These are phyloP conservation scores for Chroicocephalus ridibundus DNA, from an alignment of 2,113 vertebrate genomes.

Conservation along the genomic window DNA sequence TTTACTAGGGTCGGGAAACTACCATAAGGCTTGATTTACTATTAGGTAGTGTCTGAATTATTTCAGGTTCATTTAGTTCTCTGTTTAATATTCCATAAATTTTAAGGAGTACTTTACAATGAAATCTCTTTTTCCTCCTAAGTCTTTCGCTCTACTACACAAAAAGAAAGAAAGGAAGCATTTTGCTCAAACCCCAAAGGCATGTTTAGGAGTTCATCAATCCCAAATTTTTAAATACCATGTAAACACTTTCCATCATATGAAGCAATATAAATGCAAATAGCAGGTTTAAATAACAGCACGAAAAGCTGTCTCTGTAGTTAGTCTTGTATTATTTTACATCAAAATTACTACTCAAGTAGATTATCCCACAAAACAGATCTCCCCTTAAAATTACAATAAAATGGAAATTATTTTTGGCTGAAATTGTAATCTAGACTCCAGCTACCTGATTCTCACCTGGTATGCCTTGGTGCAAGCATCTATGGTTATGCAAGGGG, in stretches of 20 bases:
- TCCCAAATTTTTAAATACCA: conserved; percentile 10
- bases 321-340: conserved; percentile 16
- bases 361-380: neutral
- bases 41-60: neutral
- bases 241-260: conserved; percentile 15
- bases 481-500: neutral
- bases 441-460: neutral
- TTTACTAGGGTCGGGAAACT: neutral
- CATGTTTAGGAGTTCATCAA: conserved; percentile 20
- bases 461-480: neutral
- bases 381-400: neutral
- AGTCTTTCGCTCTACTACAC: neutral
- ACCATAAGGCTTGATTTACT: conserved; percentile 13
- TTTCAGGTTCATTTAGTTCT: conserved; percentile 26
- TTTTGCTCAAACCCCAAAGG: neutral
- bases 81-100: conserved; percentile 25
- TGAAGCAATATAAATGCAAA: conserved; percentile 56
- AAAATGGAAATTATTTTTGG: neutral
- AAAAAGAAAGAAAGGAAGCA: neutral
- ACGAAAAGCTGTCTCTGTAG: conserved; percentile 5
- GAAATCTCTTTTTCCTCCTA: neutral
- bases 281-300: neutral
- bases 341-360: neutral
- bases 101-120: conserved; percentile 10
- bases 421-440: neutral